These are phyloP conservation scores for Variabilichromis moorii DNA, from an alignment of 2,113 vertebrate species.

Conservation along the genomic window DNA sequence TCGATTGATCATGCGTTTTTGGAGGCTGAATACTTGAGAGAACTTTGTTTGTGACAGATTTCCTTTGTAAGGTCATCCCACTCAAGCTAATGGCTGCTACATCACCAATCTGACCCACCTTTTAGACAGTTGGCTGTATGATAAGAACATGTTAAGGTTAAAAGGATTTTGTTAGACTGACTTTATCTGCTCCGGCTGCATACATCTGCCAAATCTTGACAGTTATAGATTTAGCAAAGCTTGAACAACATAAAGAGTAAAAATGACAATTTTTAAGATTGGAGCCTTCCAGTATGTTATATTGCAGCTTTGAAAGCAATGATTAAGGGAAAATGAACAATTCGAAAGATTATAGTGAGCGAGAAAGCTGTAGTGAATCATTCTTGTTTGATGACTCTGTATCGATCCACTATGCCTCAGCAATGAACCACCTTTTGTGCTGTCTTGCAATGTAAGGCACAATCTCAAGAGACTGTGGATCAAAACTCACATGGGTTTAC, in stretches of 20 bases:
- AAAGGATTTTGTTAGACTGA: slow-evolving; percentile 54
- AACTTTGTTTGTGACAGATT: slow-evolving; percentile 73
- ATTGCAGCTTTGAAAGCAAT: not conserved
- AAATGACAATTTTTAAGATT: slow-evolving; percentile 9
- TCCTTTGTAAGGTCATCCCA: slow-evolving; percentile 62
- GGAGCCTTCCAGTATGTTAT: not conserved
- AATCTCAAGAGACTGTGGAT: not conserved
- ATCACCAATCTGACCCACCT: slow-evolving; percentile 34
- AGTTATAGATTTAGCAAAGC: slow-evolving; percentile 19
- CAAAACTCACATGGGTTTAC: not conserved
- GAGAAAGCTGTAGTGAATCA: slow-evolving; percentile 6
- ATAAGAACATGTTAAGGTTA: slow-evolving; percentile 59
- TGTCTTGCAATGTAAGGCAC: not conserved
- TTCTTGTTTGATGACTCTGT: slow-evolving; percentile 11
- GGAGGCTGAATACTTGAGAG: slow-evolving; percentile 44
- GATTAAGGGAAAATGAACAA: not conserved
- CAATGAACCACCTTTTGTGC: not conserved
- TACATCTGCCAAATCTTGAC: slow-evolving; percentile 22
- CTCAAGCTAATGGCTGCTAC: slow-evolving; percentile 46
- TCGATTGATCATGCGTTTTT: slow-evolving; percentile 64
- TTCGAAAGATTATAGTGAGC: slow-evolving; percentile 9
- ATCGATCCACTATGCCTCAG: slow-evolving; percentile 16
- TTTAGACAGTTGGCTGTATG: slow-evolving; percentile 33
- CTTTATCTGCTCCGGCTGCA: slow-evolving; percentile 5
- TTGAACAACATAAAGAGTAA: not conserved